Evolutionary conservation across 2,113 vertebrate species (phyloP).

Genomic region (Calonectris borealis): DNA sequence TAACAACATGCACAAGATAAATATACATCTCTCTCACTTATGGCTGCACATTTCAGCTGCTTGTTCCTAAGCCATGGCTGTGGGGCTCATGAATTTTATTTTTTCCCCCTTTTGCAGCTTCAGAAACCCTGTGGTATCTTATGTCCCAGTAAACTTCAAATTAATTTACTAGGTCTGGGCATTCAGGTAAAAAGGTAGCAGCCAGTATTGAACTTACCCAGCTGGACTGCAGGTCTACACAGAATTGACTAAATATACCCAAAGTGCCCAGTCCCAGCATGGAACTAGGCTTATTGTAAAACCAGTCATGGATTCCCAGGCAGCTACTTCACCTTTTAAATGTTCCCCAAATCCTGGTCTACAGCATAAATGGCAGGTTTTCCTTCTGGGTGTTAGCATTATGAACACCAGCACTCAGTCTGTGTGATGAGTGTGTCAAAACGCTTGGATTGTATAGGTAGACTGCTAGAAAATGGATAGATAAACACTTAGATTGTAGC

Average conservation of each 20-base stretch:
- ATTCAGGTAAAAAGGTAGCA: constrained; percentile 36
- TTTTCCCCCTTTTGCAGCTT: not conserved
- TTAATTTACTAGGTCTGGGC: not conserved
- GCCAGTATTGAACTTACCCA: constrained; percentile 20
- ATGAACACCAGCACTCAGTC: not conserved
- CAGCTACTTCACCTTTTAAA: not conserved
- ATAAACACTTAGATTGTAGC: not conserved
- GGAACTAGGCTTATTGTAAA: not conserved
- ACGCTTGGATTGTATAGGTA: fast-evolving
- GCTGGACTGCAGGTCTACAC: not conserved
- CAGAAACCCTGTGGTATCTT: not conserved
- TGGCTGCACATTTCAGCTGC: not conserved
- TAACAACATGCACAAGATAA: not conserved
- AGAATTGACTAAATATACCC: not conserved
- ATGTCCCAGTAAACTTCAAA: not conserved
- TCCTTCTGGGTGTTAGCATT: not conserved
- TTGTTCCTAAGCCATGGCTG: not conserved
- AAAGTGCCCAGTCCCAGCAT: not conserved
- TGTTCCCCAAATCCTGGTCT: not conserved
- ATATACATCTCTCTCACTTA: not conserved
- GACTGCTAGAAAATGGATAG: not conserved
- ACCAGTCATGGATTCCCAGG: not conserved
- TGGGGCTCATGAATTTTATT: not conserved
- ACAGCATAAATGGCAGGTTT: not conserved
- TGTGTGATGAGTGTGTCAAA: not conserved